phyloP scores from a whole-genome alignment of 2,888 invertebrate species.

The Sialis lutaria region DNA sequence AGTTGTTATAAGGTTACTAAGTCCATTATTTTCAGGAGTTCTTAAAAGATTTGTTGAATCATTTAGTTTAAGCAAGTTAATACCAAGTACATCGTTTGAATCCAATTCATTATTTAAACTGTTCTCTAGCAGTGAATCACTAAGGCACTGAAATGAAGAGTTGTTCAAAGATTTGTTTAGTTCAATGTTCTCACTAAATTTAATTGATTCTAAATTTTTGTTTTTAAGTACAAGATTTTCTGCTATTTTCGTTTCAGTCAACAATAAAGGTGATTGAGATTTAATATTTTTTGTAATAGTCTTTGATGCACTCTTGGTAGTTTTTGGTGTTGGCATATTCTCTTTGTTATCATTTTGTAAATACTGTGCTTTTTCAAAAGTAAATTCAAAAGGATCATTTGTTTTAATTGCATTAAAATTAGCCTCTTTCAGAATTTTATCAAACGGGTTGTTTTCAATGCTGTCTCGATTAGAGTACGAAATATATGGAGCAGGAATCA shows the following conservation, averaged over 20 bases:
- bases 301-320: no score
- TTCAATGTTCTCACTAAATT: neutral
- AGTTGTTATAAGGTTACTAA: no score
- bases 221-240: neutral
- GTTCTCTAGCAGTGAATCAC: neutral
- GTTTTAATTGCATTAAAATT: neutral
- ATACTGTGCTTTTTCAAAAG: neutral
- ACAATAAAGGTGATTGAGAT: neutral
- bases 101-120: neutral
- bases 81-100: no score
- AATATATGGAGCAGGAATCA: neutral
- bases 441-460: slow-evolving; percentile 1
- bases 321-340: neutral
- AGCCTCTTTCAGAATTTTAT: neutral
- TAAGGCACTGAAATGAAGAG: neutral
- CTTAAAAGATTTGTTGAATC: no score
- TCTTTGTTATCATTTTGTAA: neutral
- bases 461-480: neutral
- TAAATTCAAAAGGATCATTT: slow-evolving; percentile 2
- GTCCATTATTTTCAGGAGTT: no score
- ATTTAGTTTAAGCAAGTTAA: no score
- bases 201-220: neutral
- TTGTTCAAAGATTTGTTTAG: neutral
- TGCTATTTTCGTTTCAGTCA: neutral
- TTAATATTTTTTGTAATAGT: neutral